Evolutionary conservation across 2,797 vertebrate species (phyloP), one percentile per base, ranked within the genome.

Genomic region (Parambassis ranga): DNA sequence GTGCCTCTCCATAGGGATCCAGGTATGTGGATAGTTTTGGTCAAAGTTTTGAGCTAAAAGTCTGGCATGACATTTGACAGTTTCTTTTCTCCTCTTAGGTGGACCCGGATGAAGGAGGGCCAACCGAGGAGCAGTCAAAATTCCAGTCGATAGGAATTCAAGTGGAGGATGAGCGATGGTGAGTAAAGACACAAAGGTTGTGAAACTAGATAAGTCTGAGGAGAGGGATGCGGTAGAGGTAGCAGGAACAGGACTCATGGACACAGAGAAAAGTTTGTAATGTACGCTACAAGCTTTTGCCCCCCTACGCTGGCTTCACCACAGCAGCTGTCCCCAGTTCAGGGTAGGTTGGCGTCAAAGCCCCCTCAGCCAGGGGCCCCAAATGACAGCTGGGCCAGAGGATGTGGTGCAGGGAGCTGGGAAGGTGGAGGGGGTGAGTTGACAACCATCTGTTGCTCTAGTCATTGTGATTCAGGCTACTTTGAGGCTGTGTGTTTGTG

Each of bases 91-190:
- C 26, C 16, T 67, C 9, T 20, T 79, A 98, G 97, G 97, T 99
- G 87, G 97, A 98, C 39, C 95, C 95, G 62, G 96, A 98, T 59
- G 96, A 98, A 67, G 83, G 85, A 35, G 89, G 87, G 44, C 92
- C 87, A 19, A 51, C 86, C 7, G 94, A 93, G 52, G 95, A 96
- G 83, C 94, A 91, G 65, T 95, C 95, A 43, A 97, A 96, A 85
- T 98, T 98, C 91, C 97, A 99, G 89, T 99, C 97, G 2, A 91
- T 99, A 87, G 97, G 97, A 87, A 94, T 98, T 71, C 97, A 99
- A 93, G 97, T 99, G 75, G 97, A 98, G 86, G 96, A 97, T 26
- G 95, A 98, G 58, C 94, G 95, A 84, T 95, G 95, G 97, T 98
- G 81, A 96, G 95, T 75, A 10, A 46, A 41, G 41, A 44, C 42